Evolutionary conservation across 92 coral and sea anemone species (phyloP), one percentile per base, ranked within the genome.

Genomic region (Epizoanthus fatuus): DNA sequence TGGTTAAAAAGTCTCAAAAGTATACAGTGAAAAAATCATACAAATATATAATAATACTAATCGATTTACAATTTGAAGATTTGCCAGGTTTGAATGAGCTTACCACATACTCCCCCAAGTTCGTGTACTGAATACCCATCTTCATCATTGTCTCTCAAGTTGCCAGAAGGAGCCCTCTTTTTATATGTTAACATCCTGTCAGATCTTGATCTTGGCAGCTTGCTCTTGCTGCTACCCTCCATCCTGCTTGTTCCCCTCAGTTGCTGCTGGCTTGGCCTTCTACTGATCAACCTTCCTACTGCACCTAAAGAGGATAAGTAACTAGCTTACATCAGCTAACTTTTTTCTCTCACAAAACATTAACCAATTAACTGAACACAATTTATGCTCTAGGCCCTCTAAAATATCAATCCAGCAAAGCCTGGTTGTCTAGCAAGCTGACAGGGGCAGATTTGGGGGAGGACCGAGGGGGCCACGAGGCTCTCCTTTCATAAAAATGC

Each of bases 111-210:
- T 58, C 74, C 86, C 32, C 87, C 78, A 1, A 94, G 78, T 80
- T 94, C 98, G n/a, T 92, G 92, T 32, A 94, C 72, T 5, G 98
- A 92, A 76, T 88, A 94, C 8, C 98, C 98, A 86, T 94, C 97
- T 66, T 92, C 98, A 62, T 87, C 93, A 69, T 53, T 72, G n/a
- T 87, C 94, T 10, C 66, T 20, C n/a, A 63, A 74, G 59, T 86
- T 90, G 53, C 70, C 75, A 3, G 68, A 68, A 29, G 68, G 69
- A 25, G 44, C 78, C 44, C 86, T 75, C 72, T 84, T 87, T 56
- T 94, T 92, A 39, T 81, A 69, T n/a, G 89, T 82, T 47, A 92
- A 63, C 11, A 78, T 86, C 80, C 87, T 75, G 72, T 94, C 95
- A 10, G 98, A 94, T 55, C 92, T 83, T 69, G 98, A 94, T 20